phyloP scores from a whole-genome alignment of 1,140 invertebrate species.

The Pristionchus pacificus region DNA sequence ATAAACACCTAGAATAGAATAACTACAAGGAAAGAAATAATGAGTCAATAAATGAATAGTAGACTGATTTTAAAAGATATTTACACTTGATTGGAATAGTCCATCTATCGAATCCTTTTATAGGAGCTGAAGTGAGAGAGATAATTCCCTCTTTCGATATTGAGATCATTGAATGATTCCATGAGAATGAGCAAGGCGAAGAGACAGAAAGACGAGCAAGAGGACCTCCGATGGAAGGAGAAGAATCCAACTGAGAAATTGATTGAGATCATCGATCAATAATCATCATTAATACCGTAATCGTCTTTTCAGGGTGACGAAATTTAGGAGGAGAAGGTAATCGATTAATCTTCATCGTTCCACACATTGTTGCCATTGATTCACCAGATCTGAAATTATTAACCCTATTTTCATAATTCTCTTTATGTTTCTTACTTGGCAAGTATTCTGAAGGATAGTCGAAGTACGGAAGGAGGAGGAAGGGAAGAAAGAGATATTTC shows the following conservation, averaged over 20 bases:
- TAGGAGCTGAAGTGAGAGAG: background rate
- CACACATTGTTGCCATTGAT: too few relatives aligned
- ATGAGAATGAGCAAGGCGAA: background rate
- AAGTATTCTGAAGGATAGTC: background rate
- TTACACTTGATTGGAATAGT: too few relatives aligned
- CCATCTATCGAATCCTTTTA: background rate
- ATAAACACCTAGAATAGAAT: too few relatives aligned
- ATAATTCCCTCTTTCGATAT: background rate
- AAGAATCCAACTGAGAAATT: background rate
- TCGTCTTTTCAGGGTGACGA: too few relatives aligned
- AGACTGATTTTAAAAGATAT: too few relatives aligned
- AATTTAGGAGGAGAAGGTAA: background rate
- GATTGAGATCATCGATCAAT: background rate
- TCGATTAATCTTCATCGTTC: too few relatives aligned
- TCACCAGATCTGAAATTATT: too few relatives aligned
- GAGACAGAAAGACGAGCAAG: background rate
- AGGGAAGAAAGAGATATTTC: background rate
- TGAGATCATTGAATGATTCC: background rate
- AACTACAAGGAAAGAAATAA: too few relatives aligned
- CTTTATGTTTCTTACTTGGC: slow-evolving; percentile 1
- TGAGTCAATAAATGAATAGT: too few relatives aligned
- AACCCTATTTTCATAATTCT: too few relatives aligned
- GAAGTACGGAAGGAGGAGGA: background rate
- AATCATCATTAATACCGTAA: too few relatives aligned
- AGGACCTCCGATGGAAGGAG: background rate